Conservation (phyloP, 2,888 invertebrate species). For the Hemithea aestivaria region DNA sequence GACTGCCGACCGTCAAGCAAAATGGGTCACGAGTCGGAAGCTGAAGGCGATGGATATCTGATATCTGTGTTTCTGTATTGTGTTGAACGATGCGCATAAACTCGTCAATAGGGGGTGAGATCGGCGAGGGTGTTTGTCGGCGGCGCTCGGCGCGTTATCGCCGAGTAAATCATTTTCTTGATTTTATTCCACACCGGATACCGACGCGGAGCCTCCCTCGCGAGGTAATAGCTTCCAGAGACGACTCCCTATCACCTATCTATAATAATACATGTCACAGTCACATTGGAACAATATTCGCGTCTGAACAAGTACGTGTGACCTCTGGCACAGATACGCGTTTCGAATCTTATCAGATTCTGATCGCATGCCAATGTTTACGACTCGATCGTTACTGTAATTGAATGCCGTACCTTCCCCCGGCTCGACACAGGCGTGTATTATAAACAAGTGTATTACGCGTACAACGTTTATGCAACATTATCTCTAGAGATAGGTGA, state of each 20-base stretch:
- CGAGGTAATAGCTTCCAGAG: conserved; percentile 65
- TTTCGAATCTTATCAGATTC: conserved; percentile 20
- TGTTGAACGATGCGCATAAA: conserved; percentile 56
- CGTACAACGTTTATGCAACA: conserved; percentile 61
- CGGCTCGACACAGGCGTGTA: conserved; percentile 35
- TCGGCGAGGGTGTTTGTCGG: conserved; percentile 38
- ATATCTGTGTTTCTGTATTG: conserved; percentile 40
- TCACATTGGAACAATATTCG: conserved; percentile 67
- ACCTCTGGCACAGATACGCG: conserved; percentile 50
- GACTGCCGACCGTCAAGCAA: conserved; percentile 24
- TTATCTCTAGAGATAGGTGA: conserved; percentile 68
- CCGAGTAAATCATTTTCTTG: conserved; percentile 66
- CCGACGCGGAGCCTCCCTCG: conserved; percentile 44
- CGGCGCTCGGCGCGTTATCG: conserved; percentile 51
- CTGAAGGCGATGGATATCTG: conserved; percentile 35
- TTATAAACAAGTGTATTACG: conserved; percentile 51
- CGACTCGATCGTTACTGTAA: conserved; percentile 41
- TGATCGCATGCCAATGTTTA: conserved; percentile 26
- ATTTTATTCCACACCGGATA: conserved; percentile 60
- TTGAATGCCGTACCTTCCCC: conserved; percentile 49
- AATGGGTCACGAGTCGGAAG: conserved; percentile 29
- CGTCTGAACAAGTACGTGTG: conserved; percentile 45
- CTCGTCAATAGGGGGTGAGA: conserved; percentile 44
- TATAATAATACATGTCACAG: conserved; percentile 58
- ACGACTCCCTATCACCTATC: conserved; percentile 45